Evolutionary conservation across 2,113 vertebrate genomes (phyloP).

Genomic region (Ochotona princeps): DNA sequence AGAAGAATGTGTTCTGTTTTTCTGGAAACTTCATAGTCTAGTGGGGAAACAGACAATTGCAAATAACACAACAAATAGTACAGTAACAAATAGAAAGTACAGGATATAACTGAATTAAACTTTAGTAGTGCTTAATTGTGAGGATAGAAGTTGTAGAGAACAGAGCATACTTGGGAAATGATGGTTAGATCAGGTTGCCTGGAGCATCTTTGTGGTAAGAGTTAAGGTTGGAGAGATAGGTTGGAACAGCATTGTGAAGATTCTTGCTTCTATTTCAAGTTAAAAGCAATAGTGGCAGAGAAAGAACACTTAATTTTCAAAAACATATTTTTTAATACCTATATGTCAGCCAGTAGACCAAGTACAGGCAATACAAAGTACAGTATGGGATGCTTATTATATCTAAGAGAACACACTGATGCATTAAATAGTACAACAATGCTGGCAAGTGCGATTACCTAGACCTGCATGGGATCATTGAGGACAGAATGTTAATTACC

Average conservation of each 20-base stretch:
- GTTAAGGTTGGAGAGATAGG: background rate
- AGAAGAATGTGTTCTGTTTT: constrained; percentile 17
- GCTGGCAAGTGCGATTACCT: background rate
- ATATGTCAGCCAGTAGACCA: background rate
- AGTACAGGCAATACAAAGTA: background rate
- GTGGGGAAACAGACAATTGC: background rate
- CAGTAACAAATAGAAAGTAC: background rate
- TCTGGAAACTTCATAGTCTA: constrained; percentile 5
- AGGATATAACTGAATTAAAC: constrained; percentile 15
- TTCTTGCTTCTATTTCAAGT: background rate
- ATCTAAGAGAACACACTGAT: background rate
- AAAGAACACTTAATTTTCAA: background rate
- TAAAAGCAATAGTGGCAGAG: background rate
- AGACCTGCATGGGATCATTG: background rate
- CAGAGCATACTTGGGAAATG: background rate
- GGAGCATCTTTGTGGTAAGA: constrained; percentile 9
- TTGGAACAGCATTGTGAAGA: background rate
- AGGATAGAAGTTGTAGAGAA: background rate
- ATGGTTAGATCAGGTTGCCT: background rate
- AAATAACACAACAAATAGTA: background rate
- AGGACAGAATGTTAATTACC: background rate
- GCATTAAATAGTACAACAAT: background rate
- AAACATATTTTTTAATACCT: background rate
- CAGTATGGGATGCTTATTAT: background rate
- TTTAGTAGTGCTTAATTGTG: constrained; percentile 25